phyloP scores from a whole-genome alignment of 2,888 invertebrate genomes.

The Theodoxus fluviatilis region DNA sequence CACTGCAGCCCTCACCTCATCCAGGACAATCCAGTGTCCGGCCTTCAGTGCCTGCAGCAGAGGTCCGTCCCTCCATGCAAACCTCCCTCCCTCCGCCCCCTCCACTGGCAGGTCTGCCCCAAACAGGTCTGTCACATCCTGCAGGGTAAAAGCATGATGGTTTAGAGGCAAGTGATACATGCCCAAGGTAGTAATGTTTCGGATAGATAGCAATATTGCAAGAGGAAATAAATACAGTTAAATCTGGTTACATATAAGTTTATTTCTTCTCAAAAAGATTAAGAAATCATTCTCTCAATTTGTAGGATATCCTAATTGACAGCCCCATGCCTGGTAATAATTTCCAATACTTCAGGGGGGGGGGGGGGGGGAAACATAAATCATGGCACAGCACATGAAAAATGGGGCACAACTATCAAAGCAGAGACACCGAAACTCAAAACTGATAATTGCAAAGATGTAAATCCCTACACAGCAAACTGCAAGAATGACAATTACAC shows the following conservation, averaged over 20 bases:
- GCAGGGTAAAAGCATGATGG: slow-evolving; percentile 34
- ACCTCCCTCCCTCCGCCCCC: slow-evolving; percentile 83
- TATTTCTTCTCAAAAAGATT: too few species aligned
- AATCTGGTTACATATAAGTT: not conserved
- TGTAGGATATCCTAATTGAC: too few species aligned
- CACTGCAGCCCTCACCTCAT: slow-evolving; percentile 84
- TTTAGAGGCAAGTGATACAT: too few species aligned
- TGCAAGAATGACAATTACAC: not conserved
- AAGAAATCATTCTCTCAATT: too few species aligned
- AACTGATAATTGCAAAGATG: not conserved
- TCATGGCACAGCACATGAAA: too few species aligned
- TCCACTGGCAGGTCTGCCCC: slow-evolving; percentile 96
- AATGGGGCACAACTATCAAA: too few species aligned
- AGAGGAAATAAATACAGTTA: too few species aligned
- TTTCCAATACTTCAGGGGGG: too few species aligned
- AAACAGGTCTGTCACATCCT: slow-evolving; percentile 96
- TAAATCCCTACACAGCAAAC: not conserved
- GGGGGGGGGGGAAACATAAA: too few species aligned
- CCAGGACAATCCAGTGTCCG: slow-evolving; percentile 94
- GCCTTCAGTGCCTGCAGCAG: slow-evolving; percentile 89
- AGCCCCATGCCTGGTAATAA: too few species aligned
- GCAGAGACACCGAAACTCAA: too few species aligned
- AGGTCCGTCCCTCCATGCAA: slow-evolving; percentile 96
- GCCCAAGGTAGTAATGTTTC: not conserved
- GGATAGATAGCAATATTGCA: not conserved